Evolutionary conservation across 2,888 invertebrate genomes (phyloP).

Genomic region (Hypena proboscidalis): DNA sequence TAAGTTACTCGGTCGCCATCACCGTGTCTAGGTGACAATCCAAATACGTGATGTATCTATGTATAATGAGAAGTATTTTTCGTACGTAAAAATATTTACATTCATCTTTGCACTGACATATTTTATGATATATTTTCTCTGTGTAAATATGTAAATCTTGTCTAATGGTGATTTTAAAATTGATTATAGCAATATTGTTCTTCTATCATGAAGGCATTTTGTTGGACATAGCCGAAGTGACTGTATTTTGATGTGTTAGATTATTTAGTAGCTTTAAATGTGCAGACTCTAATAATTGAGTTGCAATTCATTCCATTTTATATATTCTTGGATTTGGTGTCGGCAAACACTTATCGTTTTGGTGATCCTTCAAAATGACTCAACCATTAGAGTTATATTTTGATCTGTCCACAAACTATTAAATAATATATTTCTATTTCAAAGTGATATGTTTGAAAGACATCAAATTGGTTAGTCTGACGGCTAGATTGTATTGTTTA

Average conservation of each 20-base stretch:
- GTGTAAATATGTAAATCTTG: constrained; percentile 74
- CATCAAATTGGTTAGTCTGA: constrained; percentile 1
- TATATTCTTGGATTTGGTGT: constrained; percentile 21
- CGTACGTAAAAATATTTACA: constrained; percentile 49
- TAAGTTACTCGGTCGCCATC: constrained; percentile 35
- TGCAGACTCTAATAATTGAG: constrained; percentile 20
- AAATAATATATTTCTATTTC: background rate
- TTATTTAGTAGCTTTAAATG: constrained; percentile 23
- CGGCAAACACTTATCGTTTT: constrained; percentile 4
- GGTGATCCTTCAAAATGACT: background rate
- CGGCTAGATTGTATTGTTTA: constrained; percentile 8
- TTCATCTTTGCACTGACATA: constrained; percentile 55
- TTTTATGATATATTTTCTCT: constrained; percentile 58
- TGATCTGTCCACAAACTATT: constrained; percentile 1
- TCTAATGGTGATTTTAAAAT: constrained; percentile 62
- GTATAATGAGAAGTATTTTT: constrained; percentile 51
- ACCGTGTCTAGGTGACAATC: constrained; percentile 30
- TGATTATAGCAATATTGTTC: constrained; percentile 23
- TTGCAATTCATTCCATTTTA: constrained; percentile 38
- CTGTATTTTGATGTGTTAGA: constrained; percentile 29
- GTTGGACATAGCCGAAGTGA: constrained; percentile 20
- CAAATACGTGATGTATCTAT: constrained; percentile 41
- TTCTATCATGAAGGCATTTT: constrained; percentile 28
- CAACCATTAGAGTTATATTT: background rate
- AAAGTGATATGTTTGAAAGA: background rate